These are phyloP conservation scores for Teleiodes luculella DNA, from an alignment of 2,888 invertebrate genomes.

Conservation along the genomic window DNA sequence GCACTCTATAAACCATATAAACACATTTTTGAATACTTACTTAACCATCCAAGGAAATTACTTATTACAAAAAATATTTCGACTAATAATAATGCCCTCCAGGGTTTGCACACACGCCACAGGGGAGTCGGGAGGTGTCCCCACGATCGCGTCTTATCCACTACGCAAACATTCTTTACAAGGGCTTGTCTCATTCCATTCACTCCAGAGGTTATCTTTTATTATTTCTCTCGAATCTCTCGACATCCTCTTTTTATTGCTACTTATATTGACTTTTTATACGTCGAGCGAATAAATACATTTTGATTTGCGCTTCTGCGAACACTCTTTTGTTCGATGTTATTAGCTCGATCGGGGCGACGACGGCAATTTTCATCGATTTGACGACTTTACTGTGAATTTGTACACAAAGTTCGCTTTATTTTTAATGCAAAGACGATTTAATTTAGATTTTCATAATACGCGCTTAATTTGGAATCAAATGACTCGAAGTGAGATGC, in stretches of 20 bases:
- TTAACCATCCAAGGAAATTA: no score
- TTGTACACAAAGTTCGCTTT: no score
- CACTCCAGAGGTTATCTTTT: slow-evolving; percentile 76
- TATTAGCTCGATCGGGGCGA: slow-evolving; percentile 66
- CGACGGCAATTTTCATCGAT: slow-evolving; percentile 18
- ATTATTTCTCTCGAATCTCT: slow-evolving; percentile 55
- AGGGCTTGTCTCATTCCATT: slow-evolving; percentile 69
- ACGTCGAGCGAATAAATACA: slow-evolving; percentile 75
- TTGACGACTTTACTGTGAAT: background rate
- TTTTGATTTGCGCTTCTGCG: slow-evolving; percentile 72
- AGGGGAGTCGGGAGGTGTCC: slow-evolving; percentile 59
- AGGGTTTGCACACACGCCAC: background rate
- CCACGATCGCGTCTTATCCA: slow-evolving; percentile 74
- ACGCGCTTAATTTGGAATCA: no score
- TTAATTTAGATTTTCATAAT: no score
- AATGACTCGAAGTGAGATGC: no score
- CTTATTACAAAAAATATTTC: no score
- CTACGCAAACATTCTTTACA: slow-evolving; percentile 76
- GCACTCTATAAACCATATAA: no score
- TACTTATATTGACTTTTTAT: slow-evolving; percentile 78
- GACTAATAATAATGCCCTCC: no score
- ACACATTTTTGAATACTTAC: no score
- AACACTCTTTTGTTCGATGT: slow-evolving; percentile 58
- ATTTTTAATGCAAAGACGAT: no score
- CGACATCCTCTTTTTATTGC: slow-evolving; percentile 72